phyloP scores from a whole-genome alignment of 1,140 invertebrate genomes.

The Drosophila suzukii region DNA sequence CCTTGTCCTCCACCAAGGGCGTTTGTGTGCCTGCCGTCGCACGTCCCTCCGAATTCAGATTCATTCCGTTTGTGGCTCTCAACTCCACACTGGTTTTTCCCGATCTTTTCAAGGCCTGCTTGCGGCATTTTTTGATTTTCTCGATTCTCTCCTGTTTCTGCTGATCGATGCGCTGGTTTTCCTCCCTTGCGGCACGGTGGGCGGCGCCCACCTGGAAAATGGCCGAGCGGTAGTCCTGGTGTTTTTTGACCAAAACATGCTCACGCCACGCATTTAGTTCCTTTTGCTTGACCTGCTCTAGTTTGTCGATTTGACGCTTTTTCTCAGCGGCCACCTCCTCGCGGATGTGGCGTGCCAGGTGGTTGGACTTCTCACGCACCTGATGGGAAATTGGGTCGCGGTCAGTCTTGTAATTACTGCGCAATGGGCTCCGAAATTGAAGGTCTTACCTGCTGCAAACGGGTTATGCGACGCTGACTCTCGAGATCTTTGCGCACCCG shows the following conservation, averaged over 20 bases:
- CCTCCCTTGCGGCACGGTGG: conserved; percentile 67
- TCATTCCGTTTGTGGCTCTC: conserved; percentile 16
- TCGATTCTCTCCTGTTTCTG: conserved; percentile 50
- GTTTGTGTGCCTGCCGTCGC: conserved; percentile 63
- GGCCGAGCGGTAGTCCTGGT: conserved; percentile 66
- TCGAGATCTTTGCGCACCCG: conserved; percentile 70
- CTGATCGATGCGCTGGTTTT: conserved; percentile 51
- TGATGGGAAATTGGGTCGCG: conserved; percentile 25
- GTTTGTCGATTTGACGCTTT: conserved; percentile 53
- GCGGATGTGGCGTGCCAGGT: conserved; percentile 66
- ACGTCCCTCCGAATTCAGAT: conserved; percentile 50
- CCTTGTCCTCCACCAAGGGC: conserved; percentile 34
- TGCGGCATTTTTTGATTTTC: conserved; percentile 52
- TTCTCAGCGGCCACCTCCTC: conserved; percentile 67
- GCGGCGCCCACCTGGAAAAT: conserved; percentile 76
- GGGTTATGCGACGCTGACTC: conserved; percentile 71
- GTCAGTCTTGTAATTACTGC: conserved; percentile 5
- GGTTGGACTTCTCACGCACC: conserved; percentile 77
- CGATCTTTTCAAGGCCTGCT: conserved; percentile 26
- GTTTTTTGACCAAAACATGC: conserved; percentile 69
- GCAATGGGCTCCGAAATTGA: not conserved
- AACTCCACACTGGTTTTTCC: conserved; percentile 18
- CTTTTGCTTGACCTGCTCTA: conserved; percentile 58
- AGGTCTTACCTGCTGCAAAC: conserved; percentile 73
- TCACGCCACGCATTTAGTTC: conserved; percentile 74